phyloP scores from a whole-genome alignment of 1,140 invertebrate genomes.

The Temnothorax curvispinosus region DNA sequence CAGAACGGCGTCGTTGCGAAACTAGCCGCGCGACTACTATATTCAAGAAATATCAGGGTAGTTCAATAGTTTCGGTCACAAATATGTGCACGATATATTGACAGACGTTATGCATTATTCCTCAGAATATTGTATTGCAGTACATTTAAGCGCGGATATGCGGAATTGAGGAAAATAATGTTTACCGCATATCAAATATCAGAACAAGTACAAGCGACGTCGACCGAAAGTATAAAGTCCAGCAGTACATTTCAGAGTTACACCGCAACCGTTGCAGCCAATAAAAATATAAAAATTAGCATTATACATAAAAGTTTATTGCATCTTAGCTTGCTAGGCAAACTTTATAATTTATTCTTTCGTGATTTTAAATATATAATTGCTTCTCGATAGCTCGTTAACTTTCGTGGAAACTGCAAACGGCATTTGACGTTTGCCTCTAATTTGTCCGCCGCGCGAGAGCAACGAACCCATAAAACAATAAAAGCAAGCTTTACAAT shows the following conservation, averaged over 20 bases:
- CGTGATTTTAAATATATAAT: constrained; percentile 17
- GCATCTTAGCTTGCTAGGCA: not conserved
- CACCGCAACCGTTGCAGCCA: not conserved
- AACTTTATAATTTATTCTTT: constrained; percentile 2
- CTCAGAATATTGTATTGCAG: not conserved
- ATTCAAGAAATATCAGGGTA: constrained; percentile 48
- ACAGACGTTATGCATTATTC: constrained; percentile 17
- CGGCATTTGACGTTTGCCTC: constrained; percentile 36
- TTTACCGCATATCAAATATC: not conserved
- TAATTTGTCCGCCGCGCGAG: not conserved
- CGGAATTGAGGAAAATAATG: not conserved
- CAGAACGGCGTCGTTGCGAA: constrained; percentile 15
- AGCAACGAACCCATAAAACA: constrained; percentile 18
- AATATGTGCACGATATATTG: constrained; percentile 27
- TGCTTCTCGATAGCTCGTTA: constrained; percentile 31
- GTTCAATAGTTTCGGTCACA: constrained; percentile 21
- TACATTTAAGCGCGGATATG: not conserved
- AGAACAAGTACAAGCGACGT: not conserved
- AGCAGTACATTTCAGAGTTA: not conserved
- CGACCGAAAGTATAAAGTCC: not conserved
- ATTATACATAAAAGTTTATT: not conserved
- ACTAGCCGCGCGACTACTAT: not conserved
- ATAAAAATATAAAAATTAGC: not conserved
- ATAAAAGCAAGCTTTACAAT: not conserved
- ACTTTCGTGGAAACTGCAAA: not conserved